phyloP scores from a whole-genome alignment of 2,797 vertebrate species.

The Rhinichthys osculus region DNA sequence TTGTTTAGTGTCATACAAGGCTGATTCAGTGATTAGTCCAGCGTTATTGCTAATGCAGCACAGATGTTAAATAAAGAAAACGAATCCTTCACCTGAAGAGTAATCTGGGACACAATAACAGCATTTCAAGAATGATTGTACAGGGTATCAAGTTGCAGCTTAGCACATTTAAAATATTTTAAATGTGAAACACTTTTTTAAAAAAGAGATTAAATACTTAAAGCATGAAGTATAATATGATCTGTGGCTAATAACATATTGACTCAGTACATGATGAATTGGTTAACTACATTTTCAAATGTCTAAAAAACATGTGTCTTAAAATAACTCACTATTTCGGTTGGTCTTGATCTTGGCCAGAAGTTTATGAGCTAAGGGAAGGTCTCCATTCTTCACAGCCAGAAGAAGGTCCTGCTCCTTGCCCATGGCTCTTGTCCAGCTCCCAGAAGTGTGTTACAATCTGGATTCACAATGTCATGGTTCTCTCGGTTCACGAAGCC shows the following conservation, averaged over 20 bases:
- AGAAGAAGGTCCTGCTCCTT: slow-evolving; percentile 82
- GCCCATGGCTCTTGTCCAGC: slow-evolving; percentile 72
- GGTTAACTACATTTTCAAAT: not conserved
- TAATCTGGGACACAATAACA: slow-evolving; percentile 25
- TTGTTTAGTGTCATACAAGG: not conserved
- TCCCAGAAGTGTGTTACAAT: slow-evolving; percentile 22
- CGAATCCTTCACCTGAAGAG: not conserved
- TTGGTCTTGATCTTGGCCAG: slow-evolving; percentile 81
- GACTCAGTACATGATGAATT: not conserved
- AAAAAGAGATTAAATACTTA: not conserved
- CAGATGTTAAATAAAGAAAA: not conserved
- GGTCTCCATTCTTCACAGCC: slow-evolving; percentile 81
- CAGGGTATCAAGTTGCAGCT: not conserved
- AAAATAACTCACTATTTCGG: slow-evolving; percentile 78
- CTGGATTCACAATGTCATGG: slow-evolving; percentile 40
- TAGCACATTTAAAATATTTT: not conserved
- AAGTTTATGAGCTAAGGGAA: slow-evolving; percentile 77
- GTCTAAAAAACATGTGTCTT: not conserved
- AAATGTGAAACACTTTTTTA: not conserved
- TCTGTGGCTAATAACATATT: not conserved
- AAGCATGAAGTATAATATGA: not conserved
- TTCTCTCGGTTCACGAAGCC: slow-evolving; percentile 21
- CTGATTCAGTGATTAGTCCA: not conserved
- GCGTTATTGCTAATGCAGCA: no score
- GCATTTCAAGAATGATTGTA: not conserved